Evolutionary conservation across 2,113 vertebrate species (phyloP), one percentile per base, ranked within the genome.

Genomic region (Brachypodius melanocephalos): DNA sequence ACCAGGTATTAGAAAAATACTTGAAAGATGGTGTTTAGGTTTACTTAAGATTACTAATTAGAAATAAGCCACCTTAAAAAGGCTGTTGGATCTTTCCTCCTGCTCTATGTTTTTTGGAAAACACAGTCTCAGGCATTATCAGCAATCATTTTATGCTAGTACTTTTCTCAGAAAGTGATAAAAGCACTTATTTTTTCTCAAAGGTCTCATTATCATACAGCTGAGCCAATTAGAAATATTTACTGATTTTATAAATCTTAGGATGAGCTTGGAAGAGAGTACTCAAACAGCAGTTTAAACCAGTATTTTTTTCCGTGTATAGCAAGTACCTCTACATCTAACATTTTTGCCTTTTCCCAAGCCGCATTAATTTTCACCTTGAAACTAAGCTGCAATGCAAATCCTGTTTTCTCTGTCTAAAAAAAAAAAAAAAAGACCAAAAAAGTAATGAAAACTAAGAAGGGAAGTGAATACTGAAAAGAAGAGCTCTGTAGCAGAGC

Each of bases 361-460:
- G 34, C 54, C 91, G 78, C 66, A 45, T 85, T 85, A 76, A 76
- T 94, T 89, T 91, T 73, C 63, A 91, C 67, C 63, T 82, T 72
- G 63, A 83, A 92, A 79, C 18, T 45, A 82, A 89, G 73, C 61
- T 51, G 51, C 63, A 49, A 38, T 85, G 88, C 34, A 76, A 84
- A 79, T 75, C 51, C 43, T 69, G 14, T 85, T 88, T 19, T 66
- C 14, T 80, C 19, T 40, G 15, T 32, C 15, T 25, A 21, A 55
- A 55, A 31, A 31, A 52, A 16, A 29, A 26, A 80, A 71, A 43
- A 66, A 20, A 21, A 8, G 5, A 14, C 40, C 14, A 13, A 71
- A 32, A 13, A 32, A 28, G 20, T 13, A 48, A 36, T 14, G 38
- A 49, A 34, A 51, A 63, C 36, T 5, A 67, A 54, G 42, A 14